A percentile compares a stretch with the other conserved stretches of the same genome.
phyloP scores from a whole-genome alignment of 2,113 vertebrate genomes.

The Balaeniceps rex region DNA sequence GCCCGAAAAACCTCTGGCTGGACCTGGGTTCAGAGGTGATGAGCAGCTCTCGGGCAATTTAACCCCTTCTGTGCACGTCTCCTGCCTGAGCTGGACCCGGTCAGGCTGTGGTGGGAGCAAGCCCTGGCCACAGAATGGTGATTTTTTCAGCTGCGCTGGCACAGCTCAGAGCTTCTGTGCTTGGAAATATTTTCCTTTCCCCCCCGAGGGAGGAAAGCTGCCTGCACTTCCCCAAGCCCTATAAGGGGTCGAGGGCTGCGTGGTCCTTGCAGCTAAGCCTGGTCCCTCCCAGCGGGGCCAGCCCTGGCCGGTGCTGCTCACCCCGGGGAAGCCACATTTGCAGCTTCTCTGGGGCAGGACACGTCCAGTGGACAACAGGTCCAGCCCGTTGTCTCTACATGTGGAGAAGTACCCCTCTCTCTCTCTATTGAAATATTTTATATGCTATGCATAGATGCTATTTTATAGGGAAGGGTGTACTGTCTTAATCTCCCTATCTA shows the following conservation, averaged over 20 bases:
- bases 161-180: not conserved
- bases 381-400: not conserved
- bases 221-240: not conserved
- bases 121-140: not conserved
- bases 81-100: not conserved
- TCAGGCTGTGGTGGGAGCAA: not conserved
- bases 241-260: fast-evolving
- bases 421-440: not conserved
- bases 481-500: not conserved
- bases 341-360: not conserved
- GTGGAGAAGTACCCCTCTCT: not conserved
- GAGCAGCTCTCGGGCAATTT: not conserved
- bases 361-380: not conserved
- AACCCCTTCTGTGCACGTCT: not conserved
- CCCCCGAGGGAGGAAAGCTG: not conserved
- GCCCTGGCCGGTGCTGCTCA: not conserved
- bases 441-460: not conserved
- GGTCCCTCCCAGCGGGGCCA: not conserved
- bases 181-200: not conserved
- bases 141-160: not conserved
- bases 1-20: not conserved
- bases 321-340: not conserved
- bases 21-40: not conserved
- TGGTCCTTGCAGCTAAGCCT: not conserved
- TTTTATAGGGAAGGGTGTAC: not conserved